Percentiles rank a stretch among this genome's conserved stretches.
Conservation (phyloP, 2,888 invertebrate genomes). For the Hirudinaria manillensis region DNA sequence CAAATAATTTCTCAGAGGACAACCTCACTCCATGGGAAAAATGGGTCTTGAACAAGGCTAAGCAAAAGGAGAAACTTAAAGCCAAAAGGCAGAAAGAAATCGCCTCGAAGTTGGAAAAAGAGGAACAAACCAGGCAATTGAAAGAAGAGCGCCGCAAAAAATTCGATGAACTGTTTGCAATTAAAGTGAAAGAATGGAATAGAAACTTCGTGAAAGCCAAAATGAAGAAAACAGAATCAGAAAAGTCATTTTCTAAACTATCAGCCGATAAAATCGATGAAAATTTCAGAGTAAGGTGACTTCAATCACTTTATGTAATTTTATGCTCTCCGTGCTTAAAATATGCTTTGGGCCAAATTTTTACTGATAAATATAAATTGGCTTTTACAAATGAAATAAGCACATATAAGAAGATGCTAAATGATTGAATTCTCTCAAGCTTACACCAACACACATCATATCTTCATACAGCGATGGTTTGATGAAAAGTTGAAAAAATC, state of each 20-base stretch:
- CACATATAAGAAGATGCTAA: no score
- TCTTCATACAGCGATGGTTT: not conserved
- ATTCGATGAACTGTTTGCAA: constrained; percentile 2
- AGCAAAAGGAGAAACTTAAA: not conserved
- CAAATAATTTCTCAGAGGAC: no score
- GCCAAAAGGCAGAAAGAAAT: not conserved
- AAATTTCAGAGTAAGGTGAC: not conserved
- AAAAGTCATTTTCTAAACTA: not conserved
- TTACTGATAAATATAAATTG: no score
- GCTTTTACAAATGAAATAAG: no score
- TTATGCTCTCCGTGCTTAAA: not conserved
- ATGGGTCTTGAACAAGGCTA: constrained; percentile 1
- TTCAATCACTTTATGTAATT: not conserved
- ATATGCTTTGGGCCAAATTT: not conserved
- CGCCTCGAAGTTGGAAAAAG: not conserved
- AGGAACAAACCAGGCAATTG: not conserved
- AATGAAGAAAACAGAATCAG: not conserved
- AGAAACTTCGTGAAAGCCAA: not conserved
- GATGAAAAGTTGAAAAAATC: not conserved
- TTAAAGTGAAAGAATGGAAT: not conserved
- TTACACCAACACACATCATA: no score
- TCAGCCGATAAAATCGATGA: not conserved
- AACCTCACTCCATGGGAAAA: constrained; percentile 4
- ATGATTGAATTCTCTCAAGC: no score
- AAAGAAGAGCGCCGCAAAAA: constrained; percentile 5